Percentiles rank a stretch among this genome's conserved stretches.
Conservation (phyloP, 2,113 vertebrate species). For the Fregetta grallaria region DNA sequence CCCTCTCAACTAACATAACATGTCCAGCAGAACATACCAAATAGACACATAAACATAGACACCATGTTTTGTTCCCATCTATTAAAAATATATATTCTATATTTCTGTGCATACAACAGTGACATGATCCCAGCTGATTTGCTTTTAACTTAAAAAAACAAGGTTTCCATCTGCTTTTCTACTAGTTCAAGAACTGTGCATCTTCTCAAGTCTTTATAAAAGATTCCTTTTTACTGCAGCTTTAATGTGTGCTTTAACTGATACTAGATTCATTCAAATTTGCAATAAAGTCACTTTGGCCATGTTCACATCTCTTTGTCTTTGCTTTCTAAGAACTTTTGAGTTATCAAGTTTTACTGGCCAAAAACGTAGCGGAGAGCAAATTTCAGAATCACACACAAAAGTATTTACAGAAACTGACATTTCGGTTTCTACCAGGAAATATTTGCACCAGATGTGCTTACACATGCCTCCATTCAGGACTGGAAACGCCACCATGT, state of each 20-base stretch:
- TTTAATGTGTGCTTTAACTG: neutral
- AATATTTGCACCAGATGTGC: slow-evolving; percentile 56
- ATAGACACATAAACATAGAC: neutral
- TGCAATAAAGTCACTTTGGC: neutral
- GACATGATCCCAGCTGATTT: neutral
- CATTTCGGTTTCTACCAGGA: slow-evolving; percentile 38
- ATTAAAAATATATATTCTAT: neutral
- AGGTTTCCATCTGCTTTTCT: neutral
- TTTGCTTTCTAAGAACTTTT: slow-evolving; percentile 56
- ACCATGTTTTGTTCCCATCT: neutral
- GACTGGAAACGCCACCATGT: neutral
- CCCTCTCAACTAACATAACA: neutral
- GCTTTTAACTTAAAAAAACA: fast-evolving
- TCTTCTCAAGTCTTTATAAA: neutral
- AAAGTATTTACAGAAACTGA: slow-evolving; percentile 44
- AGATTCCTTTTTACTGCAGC: neutral
- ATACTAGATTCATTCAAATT: neutral
- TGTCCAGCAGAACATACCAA: neutral
- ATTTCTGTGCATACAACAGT: fast-evolving
- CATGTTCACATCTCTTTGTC: neutral
- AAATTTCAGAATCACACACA: neutral
- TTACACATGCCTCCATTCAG: slow-evolving; percentile 28
- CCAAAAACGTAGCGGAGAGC: neutral
- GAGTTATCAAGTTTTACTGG: slow-evolving; percentile 9
- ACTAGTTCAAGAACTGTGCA: neutral